These are phyloP conservation scores for Chloebia gouldiae DNA, from an alignment of 2,113 vertebrate genomes.

Conservation along the genomic window DNA sequence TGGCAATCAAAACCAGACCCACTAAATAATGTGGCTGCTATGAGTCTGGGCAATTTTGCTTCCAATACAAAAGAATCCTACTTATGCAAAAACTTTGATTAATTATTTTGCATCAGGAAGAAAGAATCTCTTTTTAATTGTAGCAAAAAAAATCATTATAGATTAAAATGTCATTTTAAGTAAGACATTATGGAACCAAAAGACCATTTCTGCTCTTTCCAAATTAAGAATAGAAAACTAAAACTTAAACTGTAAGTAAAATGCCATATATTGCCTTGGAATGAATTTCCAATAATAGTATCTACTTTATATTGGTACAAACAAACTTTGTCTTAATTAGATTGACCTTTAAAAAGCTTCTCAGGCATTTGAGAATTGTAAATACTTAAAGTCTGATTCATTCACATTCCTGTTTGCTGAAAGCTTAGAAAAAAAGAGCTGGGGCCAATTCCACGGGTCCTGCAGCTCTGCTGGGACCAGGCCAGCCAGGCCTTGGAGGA, in stretches of 20 bases:
- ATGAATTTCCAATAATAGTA: constrained; percentile 71
- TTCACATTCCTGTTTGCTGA: constrained; percentile 6
- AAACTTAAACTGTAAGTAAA: constrained; percentile 68
- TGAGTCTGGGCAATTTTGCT: not conserved
- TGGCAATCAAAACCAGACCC: not conserved
- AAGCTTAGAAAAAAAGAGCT: not conserved
- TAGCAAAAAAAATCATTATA: constrained; percentile 58
- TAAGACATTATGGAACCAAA: constrained; percentile 60
- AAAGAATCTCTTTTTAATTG: constrained; percentile 46
- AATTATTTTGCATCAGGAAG: constrained; percentile 36
- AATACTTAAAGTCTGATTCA: constrained; percentile 50
- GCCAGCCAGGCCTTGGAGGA: not conserved
- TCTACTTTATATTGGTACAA: constrained; percentile 66
- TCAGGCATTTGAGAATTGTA: constrained; percentile 57
- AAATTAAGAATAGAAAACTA: constrained; percentile 62
- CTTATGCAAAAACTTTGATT: constrained; percentile 25
- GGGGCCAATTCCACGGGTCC: not conserved
- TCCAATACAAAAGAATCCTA: not conserved
- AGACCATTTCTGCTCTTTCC: constrained; percentile 64
- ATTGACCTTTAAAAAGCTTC: constrained; percentile 76
- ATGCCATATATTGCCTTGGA: constrained; percentile 55
- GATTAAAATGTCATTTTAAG: constrained; percentile 70
- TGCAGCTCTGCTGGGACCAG: not conserved
- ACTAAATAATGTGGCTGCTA: constrained; percentile 16
- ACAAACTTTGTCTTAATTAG: constrained; percentile 75